Conservation (phyloP, 2,888 invertebrate genomes). For the Pardosa pseudoannulata region DNA sequence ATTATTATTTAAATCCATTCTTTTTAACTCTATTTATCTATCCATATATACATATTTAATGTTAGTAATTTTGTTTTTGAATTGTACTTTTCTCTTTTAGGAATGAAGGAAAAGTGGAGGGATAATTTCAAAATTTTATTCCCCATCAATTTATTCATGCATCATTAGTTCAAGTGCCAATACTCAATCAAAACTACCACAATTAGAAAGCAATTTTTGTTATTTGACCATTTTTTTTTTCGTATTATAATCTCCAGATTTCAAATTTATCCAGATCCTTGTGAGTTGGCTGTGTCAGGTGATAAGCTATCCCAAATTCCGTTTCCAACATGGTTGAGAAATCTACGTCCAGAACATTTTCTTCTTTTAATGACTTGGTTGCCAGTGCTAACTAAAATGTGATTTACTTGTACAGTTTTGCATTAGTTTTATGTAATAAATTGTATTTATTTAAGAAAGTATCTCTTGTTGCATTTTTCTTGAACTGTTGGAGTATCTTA, state of each 20-base stretch:
- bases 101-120: too few relatives aligned
- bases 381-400: neutral
- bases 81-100: too few relatives aligned
- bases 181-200: neutral
- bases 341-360: conserved; percentile 11
- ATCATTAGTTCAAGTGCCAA: conserved; percentile 11
- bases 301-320: neutral
- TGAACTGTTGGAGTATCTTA: too few relatives aligned
- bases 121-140: too few relatives aligned
- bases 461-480: too few relatives aligned
- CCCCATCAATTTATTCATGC: too few relatives aligned
- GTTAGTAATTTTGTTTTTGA: too few relatives aligned
- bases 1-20: too few relatives aligned
- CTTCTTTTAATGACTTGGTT: conserved; percentile 12
- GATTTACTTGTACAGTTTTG: conserved; percentile 26
- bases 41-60: too few relatives aligned
- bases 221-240: neutral
- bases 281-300: conserved; percentile 6
- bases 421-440: conserved; percentile 29
- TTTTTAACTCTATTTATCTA: too few relatives aligned
- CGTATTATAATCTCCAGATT: too few relatives aligned
- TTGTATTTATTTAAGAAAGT: conserved; percentile 4
- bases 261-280: conserved; percentile 6
- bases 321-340: neutral
- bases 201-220: neutral